A percentile compares a stretch with the other conserved stretches of the same genome.
phyloP scores from a whole-genome alignment of 2,113 vertebrate genomes.

The Dromiciops gliroides region DNA sequence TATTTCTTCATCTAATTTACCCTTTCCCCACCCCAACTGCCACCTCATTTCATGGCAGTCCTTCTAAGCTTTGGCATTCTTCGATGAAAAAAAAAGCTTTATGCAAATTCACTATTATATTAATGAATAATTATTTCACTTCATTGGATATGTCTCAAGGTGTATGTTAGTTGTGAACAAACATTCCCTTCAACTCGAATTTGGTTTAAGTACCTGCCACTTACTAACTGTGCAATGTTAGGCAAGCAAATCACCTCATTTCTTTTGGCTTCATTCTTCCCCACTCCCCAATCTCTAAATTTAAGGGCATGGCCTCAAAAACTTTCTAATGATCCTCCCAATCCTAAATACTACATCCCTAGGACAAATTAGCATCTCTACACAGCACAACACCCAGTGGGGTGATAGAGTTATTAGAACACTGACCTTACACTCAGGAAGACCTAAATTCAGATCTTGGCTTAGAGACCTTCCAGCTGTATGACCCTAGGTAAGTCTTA shows the following conservation, averaged over 20 bases:
- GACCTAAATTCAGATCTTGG: not conserved
- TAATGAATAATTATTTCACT: constrained; percentile 45
- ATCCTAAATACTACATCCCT: not conserved
- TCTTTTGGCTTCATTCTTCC: not conserved
- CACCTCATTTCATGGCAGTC: not conserved
- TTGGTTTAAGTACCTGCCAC: constrained; percentile 4
- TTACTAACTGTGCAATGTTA: not conserved
- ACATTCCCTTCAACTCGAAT: constrained; percentile 33
- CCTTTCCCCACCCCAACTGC: not conserved
- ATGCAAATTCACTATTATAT: constrained; percentile 32
- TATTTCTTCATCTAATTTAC: not conserved
- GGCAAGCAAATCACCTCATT: not conserved
- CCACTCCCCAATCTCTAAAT: not conserved
- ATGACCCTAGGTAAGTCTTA: not conserved
- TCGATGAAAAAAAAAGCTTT: not conserved
- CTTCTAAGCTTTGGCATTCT: not conserved
- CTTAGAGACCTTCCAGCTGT: not conserved
- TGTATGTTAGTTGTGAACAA: not conserved
- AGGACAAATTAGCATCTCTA: not conserved
- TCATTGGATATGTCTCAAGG: constrained; percentile 16
- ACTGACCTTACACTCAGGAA: not conserved
- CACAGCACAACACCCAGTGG: not conserved
- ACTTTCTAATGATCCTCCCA: not conserved
- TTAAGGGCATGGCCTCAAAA: not conserved
- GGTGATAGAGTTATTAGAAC: too few relatives aligned